Evolutionary conservation across 2,888 invertebrate genomes (phyloP), one percentile per base, ranked within the genome.

Genomic region (Lasioglossum oenotherae): DNA sequence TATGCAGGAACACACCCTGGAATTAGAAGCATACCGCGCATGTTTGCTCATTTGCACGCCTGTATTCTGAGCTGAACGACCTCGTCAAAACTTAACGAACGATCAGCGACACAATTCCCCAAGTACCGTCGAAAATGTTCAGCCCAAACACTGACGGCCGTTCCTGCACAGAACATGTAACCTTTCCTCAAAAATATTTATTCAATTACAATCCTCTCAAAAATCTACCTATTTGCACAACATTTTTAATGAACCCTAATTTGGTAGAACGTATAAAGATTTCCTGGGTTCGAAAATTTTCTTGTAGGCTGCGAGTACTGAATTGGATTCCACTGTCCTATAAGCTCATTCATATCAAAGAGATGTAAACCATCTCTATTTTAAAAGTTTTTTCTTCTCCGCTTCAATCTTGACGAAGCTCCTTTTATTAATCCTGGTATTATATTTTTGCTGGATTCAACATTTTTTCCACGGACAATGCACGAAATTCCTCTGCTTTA

Each of bases 81-180:
- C 41, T 35, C 31, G 53, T 81, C n/a, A 57, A 76, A 76, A 46
- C 76, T 71, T 19, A 19, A n/a, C 41, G 27, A 72, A 49, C 72
- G 60, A 81, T 76, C 81, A 38, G 60, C 46, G n/a, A 60, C 31
- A 4, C 60, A 35, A 72, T 81, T 38, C 31, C 14, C 64, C 46
- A 38, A 14, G 38, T 19, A 38, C 60, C 23, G 46, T n/a, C 38
- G 35, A 76, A 57, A 46, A 46, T 49, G 38, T 64, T 27, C 27
- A 49, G 64, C 27, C 12, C 14, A 60, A 73, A 73, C 44, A 16
- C 53, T 64, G 64, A 6, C 64, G 35, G 35, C 4, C 35, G 16
- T 64, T 31, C 16, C 64, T 38, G 31, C 27, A 2, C 46, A 35
- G 16, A 23, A 4, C 19, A 27, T 8, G 23, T 38, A 10, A 10